Evolutionary conservation across 2,888 invertebrate genomes (phyloP).

Genomic region (Athalia circularis): DNA sequence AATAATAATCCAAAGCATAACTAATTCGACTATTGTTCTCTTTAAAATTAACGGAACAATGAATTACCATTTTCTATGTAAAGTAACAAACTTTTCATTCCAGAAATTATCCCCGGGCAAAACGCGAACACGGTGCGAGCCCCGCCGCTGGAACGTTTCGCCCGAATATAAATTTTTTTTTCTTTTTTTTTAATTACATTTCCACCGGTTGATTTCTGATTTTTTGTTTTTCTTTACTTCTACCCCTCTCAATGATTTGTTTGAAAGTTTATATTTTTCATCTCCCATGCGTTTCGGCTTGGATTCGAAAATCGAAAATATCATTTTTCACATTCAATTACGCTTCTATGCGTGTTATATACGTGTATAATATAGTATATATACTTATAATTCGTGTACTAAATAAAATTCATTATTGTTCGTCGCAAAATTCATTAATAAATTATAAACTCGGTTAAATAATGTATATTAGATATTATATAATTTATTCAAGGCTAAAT

Average conservation of each 20-base stretch:
- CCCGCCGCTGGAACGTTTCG: conserved; percentile 41
- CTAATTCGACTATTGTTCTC: too few species aligned
- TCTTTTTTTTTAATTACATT: too few species aligned
- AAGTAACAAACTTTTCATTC: background rate
- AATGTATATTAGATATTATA: background rate
- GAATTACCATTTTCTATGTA: background rate
- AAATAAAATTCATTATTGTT: conserved; percentile 14
- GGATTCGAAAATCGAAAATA: background rate
- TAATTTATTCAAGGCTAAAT: too few species aligned
- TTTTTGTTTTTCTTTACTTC: too few species aligned
- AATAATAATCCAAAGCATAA: too few species aligned
- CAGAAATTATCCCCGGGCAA: background rate
- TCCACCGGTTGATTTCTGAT: too few species aligned
- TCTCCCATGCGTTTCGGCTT: too few species aligned
- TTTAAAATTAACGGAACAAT: too few species aligned
- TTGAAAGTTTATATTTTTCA: too few species aligned
- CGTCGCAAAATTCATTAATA: conserved; percentile 20
- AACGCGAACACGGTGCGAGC: conserved; percentile 31
- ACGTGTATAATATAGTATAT: background rate
- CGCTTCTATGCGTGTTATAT: background rate
- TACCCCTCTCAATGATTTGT: too few species aligned
- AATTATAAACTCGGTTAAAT: background rate
- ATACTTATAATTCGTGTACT: background rate
- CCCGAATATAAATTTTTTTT: background rate
- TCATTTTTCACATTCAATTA: background rate